Evolutionary conservation across 1,140 invertebrate genomes (phyloP), one percentile per base, ranked within the genome.

Genomic region (Tetramorium parvispinum): DNA sequence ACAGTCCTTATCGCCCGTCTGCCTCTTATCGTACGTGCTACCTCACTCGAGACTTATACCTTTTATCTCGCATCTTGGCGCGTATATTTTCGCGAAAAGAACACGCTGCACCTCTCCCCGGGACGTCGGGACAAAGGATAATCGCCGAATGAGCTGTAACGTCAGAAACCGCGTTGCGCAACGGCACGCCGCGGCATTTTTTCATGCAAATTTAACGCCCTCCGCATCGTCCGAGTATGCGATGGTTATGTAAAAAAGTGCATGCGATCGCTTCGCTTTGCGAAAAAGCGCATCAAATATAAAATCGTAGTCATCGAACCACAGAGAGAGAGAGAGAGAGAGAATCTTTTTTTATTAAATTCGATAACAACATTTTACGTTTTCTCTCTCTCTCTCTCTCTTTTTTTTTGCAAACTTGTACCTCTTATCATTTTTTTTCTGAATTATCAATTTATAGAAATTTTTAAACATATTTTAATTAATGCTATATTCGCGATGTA

Each of bases 61-160:
- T 83, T 83, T 73, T 83, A 83, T 83, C 79, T 75, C 21, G 79
- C 79, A 83, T 83, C 79, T 82, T 66, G 13, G 24, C 79, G 32
- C 68, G 79, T 83, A 73, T 75, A 83, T 83, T 73, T 81, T 83
- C 79, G 43, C 53, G 78, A 46, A 53, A 71, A 37, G 79, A 82
- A 73, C 66, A 32, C 68, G 24, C n/a, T 4, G 61, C 65, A 16
- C 8, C 37, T 13, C 43, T 37, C 53, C 51, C 5, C 66, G 24
- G 10, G n/a, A 51, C 27, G 79, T 83, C 40, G 79, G 53, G 24
- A 73, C 79, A 59, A 73, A 83, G 79, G 79, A 83, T 83, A 83
- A 83, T 83, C 79, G 79, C 79, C 68, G 79, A 83, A 83, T 83
- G 79, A 83, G 68, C 71, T 73, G 79, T 75, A 83, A 83, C 79